Percentiles rank a stretch among this genome's conserved stretches.
These are phyloP conservation scores for Mesoclemmys tuberculata DNA, from an alignment of 2,113 vertebrate species.

Conservation along the genomic window DNA sequence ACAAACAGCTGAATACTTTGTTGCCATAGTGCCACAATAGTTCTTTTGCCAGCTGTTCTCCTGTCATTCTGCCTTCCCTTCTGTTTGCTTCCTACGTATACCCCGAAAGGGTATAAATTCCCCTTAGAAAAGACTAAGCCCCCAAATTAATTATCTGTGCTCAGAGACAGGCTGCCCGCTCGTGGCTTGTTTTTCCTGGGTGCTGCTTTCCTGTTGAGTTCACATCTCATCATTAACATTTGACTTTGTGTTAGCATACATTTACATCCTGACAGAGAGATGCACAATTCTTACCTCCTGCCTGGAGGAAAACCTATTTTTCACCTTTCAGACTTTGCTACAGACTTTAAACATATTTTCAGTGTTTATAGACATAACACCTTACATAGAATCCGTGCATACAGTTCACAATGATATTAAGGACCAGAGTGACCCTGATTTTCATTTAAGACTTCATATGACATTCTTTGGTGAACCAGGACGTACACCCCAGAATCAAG, in stretches of 20 bases:
- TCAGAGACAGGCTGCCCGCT: neutral
- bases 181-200: neutral
- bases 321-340: too few relatives aligned
- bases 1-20: conserved; percentile 37
- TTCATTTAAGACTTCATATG: neutral
- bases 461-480: neutral
- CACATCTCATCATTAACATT: neutral
- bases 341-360: neutral
- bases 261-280: neutral
- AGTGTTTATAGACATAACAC: neutral
- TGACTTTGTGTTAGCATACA: neutral
- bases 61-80: neutral
- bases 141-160: neutral
- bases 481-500: neutral
- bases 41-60: neutral
- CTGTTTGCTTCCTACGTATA: neutral
- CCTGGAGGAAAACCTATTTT: neutral
- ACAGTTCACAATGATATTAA: neutral
- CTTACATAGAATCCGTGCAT: neutral
- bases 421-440: neutral
- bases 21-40: conserved; percentile 13
- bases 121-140: too few relatives aligned
- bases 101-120: neutral
- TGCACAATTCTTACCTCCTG: neutral
- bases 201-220: neutral